A percentile compares a stretch with the other conserved stretches of the same genome.
Evolutionary conservation across 30 jellyfish, hydroid and myxozoan species (phyloP).

Genomic region (Pelagia noctiluca): DNA sequence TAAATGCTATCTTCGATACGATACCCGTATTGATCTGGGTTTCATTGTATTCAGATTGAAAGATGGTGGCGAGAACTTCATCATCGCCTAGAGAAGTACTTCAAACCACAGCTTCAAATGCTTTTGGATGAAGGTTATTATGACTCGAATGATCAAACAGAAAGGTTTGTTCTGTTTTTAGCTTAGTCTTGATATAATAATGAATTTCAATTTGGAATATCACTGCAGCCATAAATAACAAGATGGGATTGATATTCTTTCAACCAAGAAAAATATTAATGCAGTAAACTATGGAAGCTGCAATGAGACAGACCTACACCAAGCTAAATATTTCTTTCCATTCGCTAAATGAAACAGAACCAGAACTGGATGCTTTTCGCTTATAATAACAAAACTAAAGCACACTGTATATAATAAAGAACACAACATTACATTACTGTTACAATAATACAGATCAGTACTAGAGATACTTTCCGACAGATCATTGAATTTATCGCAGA

Average conservation of each 20-base stretch:
- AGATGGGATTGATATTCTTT: not conserved
- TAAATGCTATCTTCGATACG: constrained; percentile 3
- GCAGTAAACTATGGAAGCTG: constrained; percentile 3
- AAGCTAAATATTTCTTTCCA: constrained; percentile 1
- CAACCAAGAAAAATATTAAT: not conserved
- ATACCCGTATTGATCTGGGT: constrained; percentile 6
- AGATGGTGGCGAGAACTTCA: constrained; percentile 8
- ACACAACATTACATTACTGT: constrained; percentile 2
- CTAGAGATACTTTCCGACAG: constrained; percentile 6
- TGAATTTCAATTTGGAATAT: not conserved
- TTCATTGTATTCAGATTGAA: constrained; percentile 1
- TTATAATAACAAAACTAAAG: not conserved
- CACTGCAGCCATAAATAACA: constrained; percentile 2
- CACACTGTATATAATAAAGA: constrained; percentile 1
- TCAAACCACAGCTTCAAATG: constrained; percentile 5
- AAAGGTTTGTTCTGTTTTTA: constrained; percentile 1
- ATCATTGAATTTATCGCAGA: constrained; percentile 2
- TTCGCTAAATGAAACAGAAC: not conserved
- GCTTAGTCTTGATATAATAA: not conserved
- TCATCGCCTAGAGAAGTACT: constrained; percentile 2
- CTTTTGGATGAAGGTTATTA: constrained; percentile 2
- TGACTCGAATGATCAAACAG: constrained; percentile 5
- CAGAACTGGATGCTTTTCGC: constrained; percentile 8
- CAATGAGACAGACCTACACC: constrained; percentile 5
- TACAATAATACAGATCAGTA: constrained; percentile 1